phyloP scores from a whole-genome alignment of 2,888 invertebrate genomes.

The Agrochola litura region DNA sequence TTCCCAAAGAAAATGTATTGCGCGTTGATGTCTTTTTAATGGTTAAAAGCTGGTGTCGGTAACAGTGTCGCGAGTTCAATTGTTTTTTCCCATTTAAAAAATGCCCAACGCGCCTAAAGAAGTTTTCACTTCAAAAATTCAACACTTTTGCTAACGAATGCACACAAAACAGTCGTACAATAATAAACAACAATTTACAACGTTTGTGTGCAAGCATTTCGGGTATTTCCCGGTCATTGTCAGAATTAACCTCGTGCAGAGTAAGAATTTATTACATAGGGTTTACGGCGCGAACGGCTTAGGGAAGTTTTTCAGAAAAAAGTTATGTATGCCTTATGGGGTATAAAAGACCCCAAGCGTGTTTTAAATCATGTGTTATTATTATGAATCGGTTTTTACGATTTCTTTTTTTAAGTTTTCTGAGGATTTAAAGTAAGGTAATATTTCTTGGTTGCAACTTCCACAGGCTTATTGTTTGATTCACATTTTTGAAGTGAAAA shows the following conservation, averaged over 20 bases:
- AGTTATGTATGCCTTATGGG: constrained; percentile 15
- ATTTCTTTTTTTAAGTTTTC: not conserved
- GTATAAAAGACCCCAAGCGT: constrained; percentile 11
- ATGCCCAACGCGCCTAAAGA: too few species aligned
- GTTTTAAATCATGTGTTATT: constrained; percentile 26
- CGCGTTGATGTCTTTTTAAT: too few species aligned
- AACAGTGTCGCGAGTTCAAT: too few species aligned
- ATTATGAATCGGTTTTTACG: constrained; percentile 13
- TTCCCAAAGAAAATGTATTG: too few species aligned
- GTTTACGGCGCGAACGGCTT: constrained; percentile 48
- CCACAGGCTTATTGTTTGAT: not conserved
- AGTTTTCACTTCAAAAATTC: not conserved
- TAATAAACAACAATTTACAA: constrained; percentile 53
- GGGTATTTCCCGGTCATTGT: constrained; percentile 56
- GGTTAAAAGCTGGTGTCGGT: too few species aligned
- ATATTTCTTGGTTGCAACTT: too few species aligned
- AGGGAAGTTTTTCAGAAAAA: constrained; percentile 42
- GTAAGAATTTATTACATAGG: constrained; percentile 54
- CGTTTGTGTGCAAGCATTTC: constrained; percentile 30
- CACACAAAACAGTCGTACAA: constrained; percentile 30
- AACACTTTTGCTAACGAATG: constrained; percentile 54
- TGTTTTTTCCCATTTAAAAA: too few species aligned
- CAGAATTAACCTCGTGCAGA: constrained; percentile 41
- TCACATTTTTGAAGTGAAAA: not conserved
- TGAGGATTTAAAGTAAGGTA: too few species aligned